These are phyloP conservation scores for Herminia tarsipennalis DNA, from an alignment of 2,888 invertebrate species.

Conservation along the genomic window DNA sequence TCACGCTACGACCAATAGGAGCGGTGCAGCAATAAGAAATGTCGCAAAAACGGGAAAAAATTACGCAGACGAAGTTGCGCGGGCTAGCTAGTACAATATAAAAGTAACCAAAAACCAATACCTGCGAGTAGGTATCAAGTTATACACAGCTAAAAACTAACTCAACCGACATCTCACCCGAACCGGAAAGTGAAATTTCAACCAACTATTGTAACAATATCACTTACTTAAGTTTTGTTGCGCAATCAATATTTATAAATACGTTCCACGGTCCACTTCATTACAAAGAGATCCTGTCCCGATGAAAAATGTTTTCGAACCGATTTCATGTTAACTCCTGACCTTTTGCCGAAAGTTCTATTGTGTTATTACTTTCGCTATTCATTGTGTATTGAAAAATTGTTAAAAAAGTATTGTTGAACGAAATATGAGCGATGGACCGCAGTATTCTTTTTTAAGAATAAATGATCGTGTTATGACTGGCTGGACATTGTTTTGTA, in stretches of 20 bases:
- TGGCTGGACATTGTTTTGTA: not conserved
- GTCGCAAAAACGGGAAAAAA: too few species aligned
- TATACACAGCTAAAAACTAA: too few species aligned
- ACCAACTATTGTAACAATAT: conserved; percentile 36
- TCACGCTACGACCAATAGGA: too few species aligned
- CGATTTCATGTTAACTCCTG: too few species aligned
- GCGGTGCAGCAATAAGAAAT: too few species aligned
- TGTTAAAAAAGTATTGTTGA: conserved; percentile 27
- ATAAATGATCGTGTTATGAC: conserved; percentile 6
- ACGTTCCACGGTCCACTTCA: conserved; percentile 40
- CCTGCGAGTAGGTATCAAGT: too few species aligned
- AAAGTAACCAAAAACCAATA: too few species aligned
- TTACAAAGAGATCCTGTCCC: conserved; percentile 48
- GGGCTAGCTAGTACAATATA: too few species aligned
- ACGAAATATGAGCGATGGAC: conserved; percentile 27
- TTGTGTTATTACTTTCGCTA: conserved; percentile 64
- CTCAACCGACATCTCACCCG: not conserved
- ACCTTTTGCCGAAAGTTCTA: conserved; percentile 53
- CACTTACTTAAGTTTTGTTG: conserved; percentile 38
- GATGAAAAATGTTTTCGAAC: conserved; percentile 59
- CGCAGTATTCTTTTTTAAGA: not conserved
- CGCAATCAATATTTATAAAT: conserved; percentile 51
- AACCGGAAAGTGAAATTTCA: conserved; percentile 21
- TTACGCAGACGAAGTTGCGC: too few species aligned
- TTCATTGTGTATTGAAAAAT: conserved; percentile 56